phyloP scores from a whole-genome alignment of 2,888 invertebrate genomes.

The Helobdella robusta region DNA sequence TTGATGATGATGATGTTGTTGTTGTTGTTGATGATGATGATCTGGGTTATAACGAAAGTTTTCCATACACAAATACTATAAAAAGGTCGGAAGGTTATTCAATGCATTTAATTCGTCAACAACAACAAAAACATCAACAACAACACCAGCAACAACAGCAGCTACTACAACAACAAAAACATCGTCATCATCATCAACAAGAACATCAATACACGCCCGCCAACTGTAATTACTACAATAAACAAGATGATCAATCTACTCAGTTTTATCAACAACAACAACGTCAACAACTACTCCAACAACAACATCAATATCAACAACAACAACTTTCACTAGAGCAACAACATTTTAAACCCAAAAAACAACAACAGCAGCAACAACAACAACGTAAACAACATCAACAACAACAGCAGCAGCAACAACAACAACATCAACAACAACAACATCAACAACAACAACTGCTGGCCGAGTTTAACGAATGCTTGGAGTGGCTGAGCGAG shows the following conservation, averaged over 20 bases:
- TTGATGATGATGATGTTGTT: not conserved
- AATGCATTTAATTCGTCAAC: not conserved
- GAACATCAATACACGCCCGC: not conserved
- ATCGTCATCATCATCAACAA: not conserved
- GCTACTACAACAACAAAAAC: not conserved
- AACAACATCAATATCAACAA: too few relatives aligned
- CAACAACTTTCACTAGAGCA: not conserved
- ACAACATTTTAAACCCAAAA: not conserved
- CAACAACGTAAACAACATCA: too few relatives aligned
- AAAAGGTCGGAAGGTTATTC: too few relatives aligned
- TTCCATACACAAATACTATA: not conserved
- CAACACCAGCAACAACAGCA: not conserved
- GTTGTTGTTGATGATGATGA: conserved; percentile 3
- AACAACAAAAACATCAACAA: not conserved
- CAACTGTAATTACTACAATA: not conserved
- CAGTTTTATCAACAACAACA: not conserved
- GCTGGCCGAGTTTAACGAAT: too few relatives aligned
- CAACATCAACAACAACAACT: too few relatives aligned
- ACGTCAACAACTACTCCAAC: not conserved
- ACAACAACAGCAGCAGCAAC: conserved; percentile 3
- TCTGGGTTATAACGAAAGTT: not conserved
- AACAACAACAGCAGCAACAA: too few relatives aligned
- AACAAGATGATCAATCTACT: not conserved
- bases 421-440: too few relatives aligned
- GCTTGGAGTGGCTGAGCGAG: too few relatives aligned